Percentiles rank a stretch among this genome's conserved stretches.
Conservation (phyloP, 1,140 invertebrate species). For the Heterodera schachtii region DNA sequence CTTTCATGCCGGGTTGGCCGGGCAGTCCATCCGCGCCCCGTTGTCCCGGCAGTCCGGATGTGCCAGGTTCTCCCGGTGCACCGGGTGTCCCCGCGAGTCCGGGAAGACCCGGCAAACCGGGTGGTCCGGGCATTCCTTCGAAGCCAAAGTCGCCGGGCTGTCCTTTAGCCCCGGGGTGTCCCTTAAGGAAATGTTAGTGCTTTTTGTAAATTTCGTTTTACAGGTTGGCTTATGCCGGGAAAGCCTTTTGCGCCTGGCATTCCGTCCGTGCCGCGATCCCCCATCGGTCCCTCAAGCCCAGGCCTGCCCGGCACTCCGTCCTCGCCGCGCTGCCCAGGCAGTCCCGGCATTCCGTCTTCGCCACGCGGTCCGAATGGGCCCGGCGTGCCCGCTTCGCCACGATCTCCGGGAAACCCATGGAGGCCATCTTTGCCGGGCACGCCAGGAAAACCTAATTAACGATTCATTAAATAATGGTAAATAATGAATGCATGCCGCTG, state of each 20-base stretch:
- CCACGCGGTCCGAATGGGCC: conserved; percentile 39
- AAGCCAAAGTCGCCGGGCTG: conserved; percentile 42
- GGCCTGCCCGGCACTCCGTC: conserved; percentile 43
- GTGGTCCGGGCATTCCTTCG: conserved; percentile 43
- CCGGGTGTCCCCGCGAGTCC: conserved; percentile 46
- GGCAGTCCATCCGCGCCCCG: conserved; percentile 49
- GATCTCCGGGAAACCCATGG: conserved; percentile 34
- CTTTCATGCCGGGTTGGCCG: conserved; percentile 48
- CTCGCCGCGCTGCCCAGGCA: conserved; percentile 30
- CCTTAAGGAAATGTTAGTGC: conserved; percentile 24
- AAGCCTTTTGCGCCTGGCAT: conserved; percentile 61
- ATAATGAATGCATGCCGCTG: neutral
- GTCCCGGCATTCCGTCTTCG: conserved; percentile 43
- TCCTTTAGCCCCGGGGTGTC: conserved; percentile 43
- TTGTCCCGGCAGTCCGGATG: conserved; percentile 28
- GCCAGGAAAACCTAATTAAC: conserved; percentile 34
- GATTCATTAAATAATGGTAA: neutral
- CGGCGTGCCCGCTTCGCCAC: conserved; percentile 33
- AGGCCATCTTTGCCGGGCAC: conserved; percentile 34
- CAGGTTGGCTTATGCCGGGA: conserved; percentile 40
- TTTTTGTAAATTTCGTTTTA: neutral
- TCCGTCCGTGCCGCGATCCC: conserved; percentile 49
- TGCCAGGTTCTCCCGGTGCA: conserved; percentile 38
- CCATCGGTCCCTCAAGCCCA: conserved; percentile 59
- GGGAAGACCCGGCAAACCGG: conserved; percentile 33